Evolutionary conservation across 2,113 vertebrate genomes (phyloP).

Genomic region (Pseudolaguvia tuberculata): DNA sequence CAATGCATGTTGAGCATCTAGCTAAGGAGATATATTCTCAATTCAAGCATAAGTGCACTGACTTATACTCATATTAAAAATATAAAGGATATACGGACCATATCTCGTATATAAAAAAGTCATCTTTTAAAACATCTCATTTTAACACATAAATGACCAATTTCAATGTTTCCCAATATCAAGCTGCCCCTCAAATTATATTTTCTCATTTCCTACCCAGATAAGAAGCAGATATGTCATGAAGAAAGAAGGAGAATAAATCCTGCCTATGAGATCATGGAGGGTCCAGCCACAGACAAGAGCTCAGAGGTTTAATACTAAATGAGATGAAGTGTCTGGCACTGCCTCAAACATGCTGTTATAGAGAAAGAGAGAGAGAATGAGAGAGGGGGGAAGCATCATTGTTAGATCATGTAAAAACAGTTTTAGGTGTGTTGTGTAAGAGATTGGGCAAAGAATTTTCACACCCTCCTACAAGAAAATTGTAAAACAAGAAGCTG

Average conservation of each 20-base stretch:
- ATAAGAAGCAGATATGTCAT: conserved; percentile 58
- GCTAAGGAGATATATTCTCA: background rate
- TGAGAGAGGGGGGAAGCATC: background rate
- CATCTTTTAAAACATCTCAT: background rate
- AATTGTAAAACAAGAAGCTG: conserved; percentile 33
- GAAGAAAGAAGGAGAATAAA: conserved; percentile 59
- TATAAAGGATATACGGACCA: background rate
- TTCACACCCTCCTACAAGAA: conserved; percentile 40
- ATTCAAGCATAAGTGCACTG: background rate
- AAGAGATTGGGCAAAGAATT: conserved; percentile 25
- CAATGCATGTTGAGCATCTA: conserved; percentile 16
- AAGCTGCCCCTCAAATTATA: background rate
- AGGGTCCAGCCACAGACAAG: conserved; percentile 57
- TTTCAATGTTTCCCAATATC: background rate
- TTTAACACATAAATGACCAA: background rate
- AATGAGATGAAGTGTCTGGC: conserved; percentile 10
- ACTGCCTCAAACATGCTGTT: conserved; percentile 16
- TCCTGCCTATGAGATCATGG: conserved; percentile 67
- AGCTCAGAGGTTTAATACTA: conserved; percentile 59
- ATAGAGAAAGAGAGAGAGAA: background rate
- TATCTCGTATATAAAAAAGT: background rate
- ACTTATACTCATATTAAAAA: background rate
- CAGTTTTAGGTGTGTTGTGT: conserved; percentile 32
- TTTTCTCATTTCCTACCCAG: conserved; percentile 47
- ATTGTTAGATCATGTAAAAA: conserved; percentile 8